These are phyloP conservation scores for Stylophora pistillata DNA, from an alignment of 64 coral and sea anemone species.

Conservation along the genomic window DNA sequence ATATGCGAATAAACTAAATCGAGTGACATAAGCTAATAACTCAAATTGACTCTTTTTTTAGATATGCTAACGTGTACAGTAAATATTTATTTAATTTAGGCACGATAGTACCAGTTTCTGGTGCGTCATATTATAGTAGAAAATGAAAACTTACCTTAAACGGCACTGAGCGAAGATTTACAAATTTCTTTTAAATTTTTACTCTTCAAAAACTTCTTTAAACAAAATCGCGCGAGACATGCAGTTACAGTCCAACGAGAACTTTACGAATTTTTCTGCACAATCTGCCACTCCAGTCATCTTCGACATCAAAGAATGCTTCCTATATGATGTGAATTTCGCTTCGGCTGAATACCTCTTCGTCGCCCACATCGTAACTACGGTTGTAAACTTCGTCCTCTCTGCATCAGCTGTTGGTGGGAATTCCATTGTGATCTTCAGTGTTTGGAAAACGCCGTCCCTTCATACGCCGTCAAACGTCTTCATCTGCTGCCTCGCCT, in stretches of 20 bases:
- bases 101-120: too few relatives aligned
- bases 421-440: slow-evolving; percentile 32
- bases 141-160: too few relatives aligned
- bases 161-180: too few relatives aligned
- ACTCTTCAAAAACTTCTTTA: too few relatives aligned
- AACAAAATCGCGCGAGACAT: background rate
- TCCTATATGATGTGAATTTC: slow-evolving; percentile 10
- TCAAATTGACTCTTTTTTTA: too few relatives aligned
- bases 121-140: too few relatives aligned
- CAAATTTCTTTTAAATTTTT: too few relatives aligned
- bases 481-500: slow-evolving; percentile 47
- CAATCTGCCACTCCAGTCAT: background rate
- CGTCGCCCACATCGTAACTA: slow-evolving; percentile 11
- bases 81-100: too few relatives aligned
- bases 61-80: too few relatives aligned
- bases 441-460: slow-evolving; percentile 6
- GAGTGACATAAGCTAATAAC: too few relatives aligned
- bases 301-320: background rate
- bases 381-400: slow-evolving; percentile 15
- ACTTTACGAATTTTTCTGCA: background rate
- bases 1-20: too few relatives aligned
- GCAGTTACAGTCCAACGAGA: background rate
- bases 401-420: background rate
- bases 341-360: slow-evolving; percentile 5
- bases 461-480: slow-evolving; percentile 48